Evolutionary conservation across 2,888 invertebrate genomes (phyloP), one percentile per base, ranked within the genome.

Genomic region (Caenorhabditis virilis): DNA sequence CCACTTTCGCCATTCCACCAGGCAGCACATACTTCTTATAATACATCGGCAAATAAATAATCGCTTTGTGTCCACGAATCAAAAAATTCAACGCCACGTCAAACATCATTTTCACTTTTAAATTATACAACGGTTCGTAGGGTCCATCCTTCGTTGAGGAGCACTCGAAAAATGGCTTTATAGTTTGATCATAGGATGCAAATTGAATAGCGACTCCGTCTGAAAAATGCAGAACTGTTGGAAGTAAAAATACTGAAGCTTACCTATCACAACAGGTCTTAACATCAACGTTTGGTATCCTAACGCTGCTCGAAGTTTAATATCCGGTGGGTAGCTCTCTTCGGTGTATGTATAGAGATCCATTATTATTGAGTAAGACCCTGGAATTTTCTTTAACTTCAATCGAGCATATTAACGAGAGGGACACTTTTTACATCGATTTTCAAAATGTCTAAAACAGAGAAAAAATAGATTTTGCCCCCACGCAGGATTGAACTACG

Each of bases 401-500:
- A n/a, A n/a, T n/a, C n/a, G n/a, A n/a, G n/a, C n/a, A n/a, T n/a
- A n/a, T n/a, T n/a, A n/a, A n/a, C n/a, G 22, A 41, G 6, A n/a
- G 27, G n/a, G 1, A 39, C 26, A 26, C 25, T 26, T 7, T n/a
- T 47, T 1, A 22, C 26, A n/a, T n/a, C n/a, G n/a, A n/a, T n/a
- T n/a, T n/a, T n/a, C n/a, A n/a, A n/a, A n/a, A n/a, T n/a, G n/a
- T n/a, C n/a, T n/a, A n/a, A n/a, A n/a, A n/a, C n/a, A n/a, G n/a
- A 39, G 39, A n/a, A n/a, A 20, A 23, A 46, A 46, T 27, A 33
- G 2, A 27, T 7, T 33, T 51, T 67, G 67, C 67, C 67, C 67
- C 58, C 67, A 67, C 58, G 62, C 67, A 56, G 67, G 67, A 62
- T 67, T 58, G 67, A 67, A 67, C 67, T 56, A 62, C 67, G 57